Evolutionary conservation across 2,888 invertebrate species (phyloP).

Genomic region (Stegophylla sp.): DNA sequence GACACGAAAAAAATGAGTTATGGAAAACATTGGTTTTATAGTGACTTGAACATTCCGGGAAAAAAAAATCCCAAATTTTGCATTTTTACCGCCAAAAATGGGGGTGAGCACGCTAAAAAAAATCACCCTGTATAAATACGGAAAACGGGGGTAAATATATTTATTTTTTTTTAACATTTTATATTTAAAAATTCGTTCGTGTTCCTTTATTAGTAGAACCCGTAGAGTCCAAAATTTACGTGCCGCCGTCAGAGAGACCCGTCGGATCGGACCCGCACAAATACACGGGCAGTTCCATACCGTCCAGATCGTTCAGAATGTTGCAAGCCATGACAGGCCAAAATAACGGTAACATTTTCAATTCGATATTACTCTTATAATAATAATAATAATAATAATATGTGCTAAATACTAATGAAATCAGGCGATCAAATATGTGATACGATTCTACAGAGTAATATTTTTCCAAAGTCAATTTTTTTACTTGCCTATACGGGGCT

Average conservation of each 20-base stretch:
- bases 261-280: constrained; percentile 59
- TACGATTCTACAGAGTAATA: constrained; percentile 33
- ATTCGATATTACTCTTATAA: constrained; percentile 4
- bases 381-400: no score
- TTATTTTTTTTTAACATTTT: no score
- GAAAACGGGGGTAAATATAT: no score
- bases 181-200: no score
- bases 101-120: no score
- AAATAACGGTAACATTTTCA: constrained; percentile 40
- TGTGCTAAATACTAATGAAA: constrained; percentile 28
- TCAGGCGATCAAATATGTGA: constrained; percentile 57
- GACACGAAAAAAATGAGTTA: no score
- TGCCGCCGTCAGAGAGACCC: constrained; percentile 60
- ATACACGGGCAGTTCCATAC: constrained; percentile 80
- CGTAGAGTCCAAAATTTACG: constrained; percentile 58
- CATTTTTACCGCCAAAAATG: no score
- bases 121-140: no score
- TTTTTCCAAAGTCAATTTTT: not conserved
- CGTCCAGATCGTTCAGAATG: constrained; percentile 80
- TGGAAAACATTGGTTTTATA: no score
- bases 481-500: not conserved
- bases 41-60: no score
- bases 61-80: no score
- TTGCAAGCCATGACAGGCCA: constrained; percentile 77
- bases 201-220: constrained; percentile 28